Evolutionary conservation across 2,888 invertebrate species (phyloP), one percentile per base, ranked within the genome.

Genomic region (Melipona beecheii): DNA sequence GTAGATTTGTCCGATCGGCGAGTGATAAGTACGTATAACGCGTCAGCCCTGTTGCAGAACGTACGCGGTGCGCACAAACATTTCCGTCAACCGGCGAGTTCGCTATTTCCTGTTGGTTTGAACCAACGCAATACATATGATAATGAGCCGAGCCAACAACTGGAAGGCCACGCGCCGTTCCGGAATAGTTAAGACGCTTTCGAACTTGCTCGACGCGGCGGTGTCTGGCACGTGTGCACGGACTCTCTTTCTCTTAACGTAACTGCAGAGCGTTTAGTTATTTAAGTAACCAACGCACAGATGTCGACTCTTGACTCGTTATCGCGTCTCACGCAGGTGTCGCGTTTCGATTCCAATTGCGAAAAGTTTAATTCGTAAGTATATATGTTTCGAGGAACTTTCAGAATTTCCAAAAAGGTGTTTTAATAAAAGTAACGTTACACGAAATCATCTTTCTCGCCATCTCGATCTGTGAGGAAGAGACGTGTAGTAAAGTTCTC

Each of bases 121-220:
- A 43, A 43, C 9, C 43, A 43, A 43, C 36, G 36, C 36, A 36
- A 5, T 27, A 2, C 50, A 68, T 60, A 72, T 21, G 81, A 78
- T 72, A 78, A 84, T 84, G 66, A 81, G 65, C 19, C 0, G 27
- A 66, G 66, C 73, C 64, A 81, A 68, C 60, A 66, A 60, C 27
- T 24, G 54, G 70, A 54, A 15, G 75, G 19, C 43, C 50, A 21
- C 31, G 27, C 54, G 60, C 52, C 71, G 72, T 78, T 68, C 66
- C 64, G 5, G 56, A 52, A 72, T 60, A 84, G 78, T 84, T 81
- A 75, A 78, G 84, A 78, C 71, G 56, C 78, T 58, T 75, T 81
- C 66, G 27, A 81, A 84, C 78, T 81, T 78, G 27, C 15, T 56
- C 62, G 52, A 66, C 66, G 50, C 21, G 62, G 24, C 31, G 62